Conservation (phyloP, 2,888 invertebrate species). For the Lepidocyrtoides sp. region DNA sequence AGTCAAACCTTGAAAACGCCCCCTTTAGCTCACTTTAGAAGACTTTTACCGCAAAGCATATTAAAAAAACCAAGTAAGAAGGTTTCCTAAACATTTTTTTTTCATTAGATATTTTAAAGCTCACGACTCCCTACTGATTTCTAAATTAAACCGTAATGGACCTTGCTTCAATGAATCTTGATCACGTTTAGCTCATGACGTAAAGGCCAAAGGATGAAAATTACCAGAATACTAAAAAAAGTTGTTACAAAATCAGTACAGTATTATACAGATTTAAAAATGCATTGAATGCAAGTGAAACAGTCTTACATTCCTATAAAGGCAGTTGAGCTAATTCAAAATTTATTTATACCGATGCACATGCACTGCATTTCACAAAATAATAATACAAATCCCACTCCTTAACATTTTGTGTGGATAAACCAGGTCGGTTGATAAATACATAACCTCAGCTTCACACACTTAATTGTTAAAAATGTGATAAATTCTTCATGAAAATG, state of each 20-base stretch:
- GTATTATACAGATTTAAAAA: not conserved
- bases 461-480: constrained; percentile 64
- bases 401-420: too few relatives aligned
- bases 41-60: constrained; percentile 70
- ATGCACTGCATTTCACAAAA: too few relatives aligned
- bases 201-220: not conserved
- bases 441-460: constrained; percentile 47
- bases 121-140: constrained; percentile 78
- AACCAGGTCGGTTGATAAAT: constrained; percentile 23
- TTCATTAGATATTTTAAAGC: constrained; percentile 72
- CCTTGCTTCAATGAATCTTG: constrained; percentile 73
- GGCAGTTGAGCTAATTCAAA: too few relatives aligned
- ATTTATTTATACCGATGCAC: too few relatives aligned
- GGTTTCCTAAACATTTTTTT: constrained; percentile 68
- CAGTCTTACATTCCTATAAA: too few relatives aligned
- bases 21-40: constrained; percentile 65
- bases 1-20: constrained; percentile 79
- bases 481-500: constrained; percentile 61
- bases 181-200: constrained; percentile 71
- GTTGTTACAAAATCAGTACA: not conserved
- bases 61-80: constrained; percentile 57
- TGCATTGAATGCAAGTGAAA: not conserved
- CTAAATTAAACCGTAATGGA: constrained; percentile 79
- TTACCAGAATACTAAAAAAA: not conserved
- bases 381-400: too few relatives aligned